These are phyloP conservation scores for Laspeyria flexula DNA, from an alignment of 2,888 invertebrate species.

Conservation along the genomic window DNA sequence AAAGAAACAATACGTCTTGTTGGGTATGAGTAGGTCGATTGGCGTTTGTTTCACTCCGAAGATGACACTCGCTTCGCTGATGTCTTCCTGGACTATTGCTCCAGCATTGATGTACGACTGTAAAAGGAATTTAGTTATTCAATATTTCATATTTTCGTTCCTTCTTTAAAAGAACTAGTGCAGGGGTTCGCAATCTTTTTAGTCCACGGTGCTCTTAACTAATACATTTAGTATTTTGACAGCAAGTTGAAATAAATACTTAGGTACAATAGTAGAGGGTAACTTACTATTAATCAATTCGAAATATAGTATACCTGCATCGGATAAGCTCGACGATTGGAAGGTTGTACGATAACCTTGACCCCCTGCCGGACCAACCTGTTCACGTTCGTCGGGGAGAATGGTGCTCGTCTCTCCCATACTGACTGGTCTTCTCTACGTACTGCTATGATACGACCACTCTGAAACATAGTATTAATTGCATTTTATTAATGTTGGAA, in stretches of 20 bases:
- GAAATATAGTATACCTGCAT: constrained; percentile 89
- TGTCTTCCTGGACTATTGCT: constrained; percentile 97
- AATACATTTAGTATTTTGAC: too few species aligned
- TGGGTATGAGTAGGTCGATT: constrained; percentile 95
- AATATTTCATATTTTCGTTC: too few species aligned
- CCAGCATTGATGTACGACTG: constrained; percentile 96
- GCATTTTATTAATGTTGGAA: too few species aligned
- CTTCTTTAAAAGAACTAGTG: too few species aligned
- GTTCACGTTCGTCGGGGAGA: constrained; percentile 96
- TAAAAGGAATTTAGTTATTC: constrained; percentile 40
- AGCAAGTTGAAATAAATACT: too few species aligned
- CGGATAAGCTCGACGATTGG: constrained; percentile 98
- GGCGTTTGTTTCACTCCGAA: constrained; percentile 99
- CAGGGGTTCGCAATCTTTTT: too few species aligned
- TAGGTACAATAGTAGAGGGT: too few species aligned
- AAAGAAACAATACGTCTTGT: constrained; percentile 99
- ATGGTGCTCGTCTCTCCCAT: constrained; percentile 98
- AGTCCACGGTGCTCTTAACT: too few species aligned
- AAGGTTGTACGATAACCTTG: constrained; percentile 98
- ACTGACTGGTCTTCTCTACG: constrained; percentile 97
- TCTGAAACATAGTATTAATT: constrained; percentile 56
- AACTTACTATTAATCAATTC: too few species aligned
- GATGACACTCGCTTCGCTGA: constrained; percentile 97
- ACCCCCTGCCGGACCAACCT: constrained; percentile 94
- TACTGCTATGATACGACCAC: constrained; percentile 92